Evolutionary conservation across 2,113 vertebrate species (phyloP).

Genomic region (Cyanoramphus novaezelandiae): DNA sequence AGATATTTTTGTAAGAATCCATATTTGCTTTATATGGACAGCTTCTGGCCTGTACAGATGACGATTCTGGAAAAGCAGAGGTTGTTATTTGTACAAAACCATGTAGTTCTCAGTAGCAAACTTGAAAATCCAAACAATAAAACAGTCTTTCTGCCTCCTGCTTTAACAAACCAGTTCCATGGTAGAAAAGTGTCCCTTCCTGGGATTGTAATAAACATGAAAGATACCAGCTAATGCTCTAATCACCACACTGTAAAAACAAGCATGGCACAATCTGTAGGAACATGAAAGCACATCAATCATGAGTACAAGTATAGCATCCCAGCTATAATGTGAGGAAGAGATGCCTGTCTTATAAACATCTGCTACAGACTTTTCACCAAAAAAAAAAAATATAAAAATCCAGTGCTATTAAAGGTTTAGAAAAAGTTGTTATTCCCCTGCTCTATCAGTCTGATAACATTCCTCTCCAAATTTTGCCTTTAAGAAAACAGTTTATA

Average conservation of each 20-base stretch:
- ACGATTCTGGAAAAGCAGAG: background rate
- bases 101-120: background rate
- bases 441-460: background rate
- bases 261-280: background rate
- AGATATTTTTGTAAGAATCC: background rate
- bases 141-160: background rate
- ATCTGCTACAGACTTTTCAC: background rate
- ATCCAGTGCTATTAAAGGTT: background rate
- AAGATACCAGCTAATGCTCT: background rate
- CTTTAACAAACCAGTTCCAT: background rate
- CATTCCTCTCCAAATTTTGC: background rate
- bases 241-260: background rate
- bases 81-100: background rate
- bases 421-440: background rate
- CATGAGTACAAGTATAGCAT: background rate
- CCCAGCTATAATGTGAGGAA: background rate
- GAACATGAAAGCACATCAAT: background rate
- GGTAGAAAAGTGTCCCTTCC: background rate
- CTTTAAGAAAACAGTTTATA: background rate
- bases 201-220: background rate
- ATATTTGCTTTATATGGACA: background rate
- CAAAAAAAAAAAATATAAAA: background rate
- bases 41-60: background rate
- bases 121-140: background rate
- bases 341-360: background rate